Conservation (phyloP, 1,140 invertebrate species). For the Bemisia tabaci region DNA sequence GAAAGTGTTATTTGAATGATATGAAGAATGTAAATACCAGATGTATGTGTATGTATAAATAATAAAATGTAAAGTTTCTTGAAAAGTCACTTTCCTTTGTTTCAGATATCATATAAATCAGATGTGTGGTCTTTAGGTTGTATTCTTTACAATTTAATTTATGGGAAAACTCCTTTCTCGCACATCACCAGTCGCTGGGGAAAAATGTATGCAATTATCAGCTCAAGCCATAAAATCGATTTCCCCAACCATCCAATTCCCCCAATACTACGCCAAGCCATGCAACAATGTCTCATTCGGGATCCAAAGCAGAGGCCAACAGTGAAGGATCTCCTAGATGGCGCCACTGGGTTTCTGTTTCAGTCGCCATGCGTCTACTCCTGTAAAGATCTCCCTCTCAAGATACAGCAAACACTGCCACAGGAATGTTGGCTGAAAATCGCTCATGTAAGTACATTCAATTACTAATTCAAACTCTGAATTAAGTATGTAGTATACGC, state of each 20-base stretch:
- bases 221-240: conserved; percentile 56
- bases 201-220: conserved; percentile 72
- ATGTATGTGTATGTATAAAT: no score
- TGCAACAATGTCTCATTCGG: conserved; percentile 18
- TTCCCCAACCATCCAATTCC: conserved; percentile 40
- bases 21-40: no score
- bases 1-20: no score
- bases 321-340: conserved; percentile 19
- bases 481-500: no score
- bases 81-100: no score
- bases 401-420: neutral
- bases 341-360: neutral
- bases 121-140: conserved; percentile 97
- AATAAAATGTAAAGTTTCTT: no score
- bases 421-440: neutral
- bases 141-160: conserved; percentile 87
- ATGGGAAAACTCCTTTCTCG: conserved; percentile 81
- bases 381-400: neutral
- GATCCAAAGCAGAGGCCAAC: conserved; percentile 21
- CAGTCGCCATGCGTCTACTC: no score
- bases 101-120: conserved; percentile 77
- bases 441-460: neutral
- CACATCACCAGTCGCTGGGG: conserved; percentile 56
- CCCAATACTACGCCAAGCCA: conserved; percentile 13
- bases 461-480: no score